Evolutionary conservation across 2,888 invertebrate species (phyloP).

Genomic region (Pheosia tremula): DNA sequence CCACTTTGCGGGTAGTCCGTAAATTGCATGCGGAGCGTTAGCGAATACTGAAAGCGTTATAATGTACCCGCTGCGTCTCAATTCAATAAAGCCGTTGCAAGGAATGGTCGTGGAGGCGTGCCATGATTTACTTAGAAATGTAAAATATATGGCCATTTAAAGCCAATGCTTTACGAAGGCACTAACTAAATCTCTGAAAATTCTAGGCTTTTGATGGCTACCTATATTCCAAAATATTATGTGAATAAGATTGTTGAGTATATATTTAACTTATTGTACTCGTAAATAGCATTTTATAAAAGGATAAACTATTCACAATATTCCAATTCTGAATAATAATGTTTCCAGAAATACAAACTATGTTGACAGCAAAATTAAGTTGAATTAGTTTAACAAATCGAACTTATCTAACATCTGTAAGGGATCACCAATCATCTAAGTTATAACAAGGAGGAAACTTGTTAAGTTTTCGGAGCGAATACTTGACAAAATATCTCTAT

Average conservation of each 20-base stretch:
- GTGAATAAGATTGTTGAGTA: too few relatives aligned
- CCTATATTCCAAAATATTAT: too few relatives aligned
- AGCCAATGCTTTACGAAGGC: too few relatives aligned
- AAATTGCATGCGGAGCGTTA: conserved; percentile 28
- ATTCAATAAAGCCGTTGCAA: conserved; percentile 35
- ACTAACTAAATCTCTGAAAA: too few relatives aligned
- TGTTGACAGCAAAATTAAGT: neutral
- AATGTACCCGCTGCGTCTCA: conserved; percentile 23
- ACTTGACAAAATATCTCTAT: conserved; percentile 9
- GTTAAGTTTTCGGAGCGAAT: conserved; percentile 3
- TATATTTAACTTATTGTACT: too few relatives aligned
- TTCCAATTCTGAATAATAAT: too few relatives aligned
- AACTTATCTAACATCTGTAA: neutral
- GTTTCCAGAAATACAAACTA: neutral
- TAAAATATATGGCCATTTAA: too few relatives aligned
- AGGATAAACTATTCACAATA: too few relatives aligned
- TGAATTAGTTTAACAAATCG: neutral
- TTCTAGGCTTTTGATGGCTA: too few relatives aligned
- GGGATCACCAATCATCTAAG: conserved; percentile 6
- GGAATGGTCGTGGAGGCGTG: neutral
- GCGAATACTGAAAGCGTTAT: conserved; percentile 11
- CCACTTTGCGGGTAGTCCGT: conserved; percentile 5
- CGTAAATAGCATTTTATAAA: too few relatives aligned
- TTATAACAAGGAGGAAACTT: neutral
- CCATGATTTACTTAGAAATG: too few relatives aligned